Percentiles rank a stretch among this genome's conserved stretches.
Evolutionary conservation across 2,888 invertebrate species (phyloP).

Genomic region (Formica aserva): DNA sequence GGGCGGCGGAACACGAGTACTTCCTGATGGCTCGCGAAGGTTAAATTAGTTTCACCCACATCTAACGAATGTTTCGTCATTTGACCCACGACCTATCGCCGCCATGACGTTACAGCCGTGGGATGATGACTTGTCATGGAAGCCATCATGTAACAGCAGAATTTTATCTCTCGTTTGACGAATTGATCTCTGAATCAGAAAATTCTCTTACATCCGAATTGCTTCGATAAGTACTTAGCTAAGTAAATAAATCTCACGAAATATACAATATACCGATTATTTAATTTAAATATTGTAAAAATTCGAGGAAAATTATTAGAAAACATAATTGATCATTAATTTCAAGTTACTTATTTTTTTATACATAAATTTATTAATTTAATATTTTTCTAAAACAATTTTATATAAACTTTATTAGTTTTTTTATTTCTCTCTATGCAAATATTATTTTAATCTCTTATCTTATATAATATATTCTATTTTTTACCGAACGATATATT

Average conservation of each 20-base stretch:
- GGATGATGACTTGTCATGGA: constrained; percentile 59
- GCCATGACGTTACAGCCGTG: constrained; percentile 52
- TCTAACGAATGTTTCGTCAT: constrained; percentile 58
- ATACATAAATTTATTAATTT: neutral
- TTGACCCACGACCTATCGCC: constrained; percentile 60
- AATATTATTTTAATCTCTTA: neutral
- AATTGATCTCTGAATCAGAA: constrained; percentile 4
- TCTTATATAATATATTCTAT: neutral
- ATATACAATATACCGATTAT: neutral
- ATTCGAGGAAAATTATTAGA: neutral
- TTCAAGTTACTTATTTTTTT: neutral
- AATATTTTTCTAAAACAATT: neutral
- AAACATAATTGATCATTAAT: neutral
- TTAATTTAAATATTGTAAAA: neutral
- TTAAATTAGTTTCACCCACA: constrained; percentile 42
- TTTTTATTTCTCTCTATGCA: neutral
- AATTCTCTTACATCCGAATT: neutral
- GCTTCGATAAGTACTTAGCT: neutral
- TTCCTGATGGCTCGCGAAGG: constrained; percentile 41
- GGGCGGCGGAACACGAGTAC: constrained; percentile 26
- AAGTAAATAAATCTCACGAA: neutral
- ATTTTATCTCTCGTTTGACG: constrained; percentile 32
- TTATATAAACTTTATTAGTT: neutral
- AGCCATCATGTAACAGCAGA: constrained; percentile 14
- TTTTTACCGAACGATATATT: neutral